These are phyloP conservation scores for Cacoxenus indagator DNA, from an alignment of 2,888 invertebrate genomes.

Conservation along the genomic window DNA sequence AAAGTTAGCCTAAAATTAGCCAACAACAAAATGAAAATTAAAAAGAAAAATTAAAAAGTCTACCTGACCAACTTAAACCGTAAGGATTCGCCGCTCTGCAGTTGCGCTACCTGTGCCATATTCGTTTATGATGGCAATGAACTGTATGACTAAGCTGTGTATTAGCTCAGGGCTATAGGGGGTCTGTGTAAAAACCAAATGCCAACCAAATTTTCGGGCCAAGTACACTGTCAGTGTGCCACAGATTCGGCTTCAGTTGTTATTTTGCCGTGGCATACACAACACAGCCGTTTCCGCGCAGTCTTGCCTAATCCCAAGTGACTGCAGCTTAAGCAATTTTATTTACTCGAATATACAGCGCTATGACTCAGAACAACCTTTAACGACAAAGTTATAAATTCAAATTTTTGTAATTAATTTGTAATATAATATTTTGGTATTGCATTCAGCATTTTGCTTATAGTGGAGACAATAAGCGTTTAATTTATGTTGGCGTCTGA, in stretches of 20 bases:
- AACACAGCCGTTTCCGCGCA: neutral
- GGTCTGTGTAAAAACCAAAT: constrained; percentile 4
- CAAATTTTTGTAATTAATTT: constrained; percentile 57
- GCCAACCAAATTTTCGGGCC: constrained; percentile 5
- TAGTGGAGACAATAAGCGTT: constrained; percentile 49
- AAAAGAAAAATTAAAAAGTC: neutral
- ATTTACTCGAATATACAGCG: neutral
- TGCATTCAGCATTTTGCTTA: neutral
- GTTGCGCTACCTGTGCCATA: neutral
- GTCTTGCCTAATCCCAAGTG: constrained; percentile 13
- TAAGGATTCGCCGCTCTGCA: neutral
- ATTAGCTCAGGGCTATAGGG: constrained; percentile 16
- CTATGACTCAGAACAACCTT: too few species aligned
- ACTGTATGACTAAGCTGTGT: constrained; percentile 19
- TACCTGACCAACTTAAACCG: neutral
- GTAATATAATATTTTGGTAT: constrained; percentile 41
- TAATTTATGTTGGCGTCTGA: constrained; percentile 46
- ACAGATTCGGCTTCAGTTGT: neutral
- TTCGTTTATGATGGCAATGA: neutral
- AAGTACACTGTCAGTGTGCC: neutral
- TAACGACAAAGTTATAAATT: constrained; percentile 38
- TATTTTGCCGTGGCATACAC: neutral
- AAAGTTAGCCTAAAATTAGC: constrained; percentile 8
- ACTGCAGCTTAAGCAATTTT: constrained; percentile 8
- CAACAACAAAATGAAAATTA: neutral